Base-by-base conservation (phyloP, 2,797 vertebrate species). In the Aplochiton taeniatus region DNA sequence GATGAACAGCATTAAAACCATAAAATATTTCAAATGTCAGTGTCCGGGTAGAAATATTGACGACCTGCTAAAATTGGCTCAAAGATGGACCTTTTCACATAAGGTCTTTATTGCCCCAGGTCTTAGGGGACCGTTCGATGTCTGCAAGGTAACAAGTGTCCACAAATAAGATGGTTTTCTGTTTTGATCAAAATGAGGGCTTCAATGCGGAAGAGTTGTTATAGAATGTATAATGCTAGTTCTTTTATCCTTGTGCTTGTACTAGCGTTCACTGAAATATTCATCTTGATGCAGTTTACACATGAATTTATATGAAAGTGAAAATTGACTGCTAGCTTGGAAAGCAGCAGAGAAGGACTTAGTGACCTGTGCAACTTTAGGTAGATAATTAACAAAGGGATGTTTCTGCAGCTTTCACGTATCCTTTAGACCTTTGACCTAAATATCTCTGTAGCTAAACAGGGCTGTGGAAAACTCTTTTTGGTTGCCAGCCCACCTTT, bases 311-410 rank as follows among this genome's bases (percentile, higher is more conserved):
- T 62, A 58, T 52, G 59, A 41, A 68, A 72, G 50, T 58, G 19
- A 60, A 51, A 58, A 9, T 31, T 18, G 55, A 8, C 20, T 67
- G 72, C 45, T 77, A 74, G 80, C 72, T 76, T 80, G 83, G 80
- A 75, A 53, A 65, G 77, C 52, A n/a, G 77, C 45, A 46, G 76
- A 86, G 87, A 88, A 87, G 84, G 83, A 82, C 77, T 77, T 74
- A 74, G 65, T 85, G 87, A 79, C 68, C 72, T 81, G 78, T 81
- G 61, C 61, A 61, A 66, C 74, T 72, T 77, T 63, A 42, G 64
- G 84, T 88, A 80, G 81, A 88, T 91, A 82, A 91, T 91, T 90
- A 89, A 88, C 85, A 70, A 65, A 70, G 66, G 44, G 45, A 57
- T 4, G 65, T 76, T 86, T 88, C 83, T 87, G 81, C 84, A 65